A percentile compares a stretch with the other conserved stretches of the same genome.
Conservation (phyloP, 2,888 invertebrate species). For the Microchrysa polita region DNA sequence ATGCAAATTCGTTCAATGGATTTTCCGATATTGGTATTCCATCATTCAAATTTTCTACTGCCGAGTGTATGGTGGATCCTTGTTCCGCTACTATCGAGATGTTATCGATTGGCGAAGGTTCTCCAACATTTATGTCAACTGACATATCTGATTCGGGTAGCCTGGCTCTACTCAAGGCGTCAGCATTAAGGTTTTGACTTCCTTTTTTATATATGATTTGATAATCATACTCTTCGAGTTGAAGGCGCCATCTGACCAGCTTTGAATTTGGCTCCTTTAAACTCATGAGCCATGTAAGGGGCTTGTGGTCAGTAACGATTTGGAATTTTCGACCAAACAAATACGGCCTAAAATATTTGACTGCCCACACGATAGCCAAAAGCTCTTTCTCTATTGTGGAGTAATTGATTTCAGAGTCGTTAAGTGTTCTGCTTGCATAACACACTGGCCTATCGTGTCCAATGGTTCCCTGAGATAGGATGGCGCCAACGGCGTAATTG, state of each 20-base stretch:
- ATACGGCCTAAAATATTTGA: constrained; percentile 58
- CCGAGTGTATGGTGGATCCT: constrained; percentile 48
- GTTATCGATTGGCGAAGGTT: not conserved
- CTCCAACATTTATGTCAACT: too few relatives aligned
- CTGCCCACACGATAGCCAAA: constrained; percentile 56
- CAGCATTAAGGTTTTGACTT: constrained; percentile 45
- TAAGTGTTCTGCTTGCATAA: constrained; percentile 54
- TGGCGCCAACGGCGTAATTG: constrained; percentile 53
- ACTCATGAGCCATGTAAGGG: constrained; percentile 60
- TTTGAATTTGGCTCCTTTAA: constrained; percentile 51
- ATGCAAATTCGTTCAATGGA: constrained; percentile 51
- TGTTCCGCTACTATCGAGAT: not conserved
- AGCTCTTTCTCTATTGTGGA: constrained; percentile 57
- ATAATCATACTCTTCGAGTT: constrained; percentile 55
- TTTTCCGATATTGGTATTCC: constrained; percentile 52
- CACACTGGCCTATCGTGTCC: constrained; percentile 52
- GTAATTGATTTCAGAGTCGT: constrained; percentile 52
- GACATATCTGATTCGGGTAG: not conserved
- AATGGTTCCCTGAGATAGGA: constrained; percentile 53
- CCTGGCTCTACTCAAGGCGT: constrained; percentile 43
- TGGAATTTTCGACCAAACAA: constrained; percentile 58
- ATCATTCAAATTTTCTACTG: constrained; percentile 49
- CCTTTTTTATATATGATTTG: constrained; percentile 51
- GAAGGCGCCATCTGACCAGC: constrained; percentile 42
- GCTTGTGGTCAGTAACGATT: constrained; percentile 61